Evolutionary conservation across 2,797 vertebrate species (phyloP), one percentile per base, ranked within the genome.

Genomic region (Epinephelus coioides): DNA sequence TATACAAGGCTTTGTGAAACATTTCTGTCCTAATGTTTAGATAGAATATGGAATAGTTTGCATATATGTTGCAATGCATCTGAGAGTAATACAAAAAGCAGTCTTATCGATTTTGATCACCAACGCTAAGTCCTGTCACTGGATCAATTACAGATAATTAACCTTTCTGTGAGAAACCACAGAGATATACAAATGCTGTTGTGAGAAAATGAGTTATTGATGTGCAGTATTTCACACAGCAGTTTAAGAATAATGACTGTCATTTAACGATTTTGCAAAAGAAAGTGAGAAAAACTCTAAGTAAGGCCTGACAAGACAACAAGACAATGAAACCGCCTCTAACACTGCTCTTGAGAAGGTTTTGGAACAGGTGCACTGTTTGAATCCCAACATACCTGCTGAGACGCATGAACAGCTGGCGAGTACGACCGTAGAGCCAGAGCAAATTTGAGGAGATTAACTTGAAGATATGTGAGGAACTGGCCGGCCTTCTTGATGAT

Each of bases 401-500:
- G 98, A 88, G 96, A 98, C 88, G 97, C 97, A 89, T 97, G 95
- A 79, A 99, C 91, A 67, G 97, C 91, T 53, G 98, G 98, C 73
- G 98, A 99, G 90, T 98, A 96, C 2, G 96, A 95, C 61, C 97
- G 95, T 76, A 98, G 91, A 8, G 97, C 95, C 81, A 99, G 93
- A 40, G 98, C 95, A 90, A 98, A 97, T 92, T 96, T 99, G 79
- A 99, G 92, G 0, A 99, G 95, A 88, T 94, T 96, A 75, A 98
- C 90, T 83, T 99, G 97, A 69, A 98, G 95, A 91, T 96, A 95
- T 46, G 97, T 96, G 81, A 99, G 94, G 91, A 99, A 99, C 86
- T 99, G 98, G 27, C 96, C 97, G 6, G 98, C 97, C 94, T 99
- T 99, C 93, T 98, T 99, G 83, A 98, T 88, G 84, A 99, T 95